Evolutionary conservation across 2,888 invertebrate genomes (phyloP).

Genomic region (Erebia epiphron): DNA sequence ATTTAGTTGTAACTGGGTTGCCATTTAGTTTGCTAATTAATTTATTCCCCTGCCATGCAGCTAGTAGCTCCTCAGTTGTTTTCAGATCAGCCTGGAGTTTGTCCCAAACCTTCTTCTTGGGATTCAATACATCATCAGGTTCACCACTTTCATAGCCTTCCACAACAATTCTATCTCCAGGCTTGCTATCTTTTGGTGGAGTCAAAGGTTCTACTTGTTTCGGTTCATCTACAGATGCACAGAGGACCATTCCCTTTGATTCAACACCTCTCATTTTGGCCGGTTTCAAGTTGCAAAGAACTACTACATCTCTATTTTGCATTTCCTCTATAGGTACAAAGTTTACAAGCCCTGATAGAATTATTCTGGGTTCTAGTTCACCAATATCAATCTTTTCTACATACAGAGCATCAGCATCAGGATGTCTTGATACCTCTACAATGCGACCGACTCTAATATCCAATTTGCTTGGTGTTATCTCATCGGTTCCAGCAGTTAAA

Average conservation of each 20-base stretch:
- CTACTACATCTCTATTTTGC: slow-evolving; percentile 94
- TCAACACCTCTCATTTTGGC: slow-evolving; percentile 97
- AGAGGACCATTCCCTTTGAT: slow-evolving; percentile 96
- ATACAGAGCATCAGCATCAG: slow-evolving; percentile 95
- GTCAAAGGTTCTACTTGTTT: slow-evolving; percentile 93
- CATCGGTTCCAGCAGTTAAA: slow-evolving; percentile 66
- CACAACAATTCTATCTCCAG: slow-evolving; percentile 92
- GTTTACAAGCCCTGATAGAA: slow-evolving; percentile 96
- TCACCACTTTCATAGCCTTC: slow-evolving; percentile 91
- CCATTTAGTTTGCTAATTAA: slow-evolving; percentile 88
- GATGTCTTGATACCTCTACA: slow-evolving; percentile 91
- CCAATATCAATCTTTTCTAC: slow-evolving; percentile 96
- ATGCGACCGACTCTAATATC: slow-evolving; percentile 95
- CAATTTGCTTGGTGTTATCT: slow-evolving; percentile 88
- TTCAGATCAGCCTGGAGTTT: slow-evolving; percentile 92
- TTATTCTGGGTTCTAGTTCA: slow-evolving; percentile 86
- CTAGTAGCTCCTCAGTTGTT: slow-evolving; percentile 87
- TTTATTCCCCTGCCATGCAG: slow-evolving; percentile 93
- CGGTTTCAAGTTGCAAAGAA: slow-evolving; percentile 97
- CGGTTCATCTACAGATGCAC: slow-evolving; percentile 91
- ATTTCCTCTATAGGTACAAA: slow-evolving; percentile 95
- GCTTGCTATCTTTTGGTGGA: slow-evolving; percentile 88
- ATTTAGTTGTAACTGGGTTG: slow-evolving; percentile 88
- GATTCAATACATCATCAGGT: slow-evolving; percentile 94
- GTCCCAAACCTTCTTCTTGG: slow-evolving; percentile 99